phyloP scores from a whole-genome alignment of 2,797 vertebrate genomes.

The Rhinatrema bivittatum region DNA sequence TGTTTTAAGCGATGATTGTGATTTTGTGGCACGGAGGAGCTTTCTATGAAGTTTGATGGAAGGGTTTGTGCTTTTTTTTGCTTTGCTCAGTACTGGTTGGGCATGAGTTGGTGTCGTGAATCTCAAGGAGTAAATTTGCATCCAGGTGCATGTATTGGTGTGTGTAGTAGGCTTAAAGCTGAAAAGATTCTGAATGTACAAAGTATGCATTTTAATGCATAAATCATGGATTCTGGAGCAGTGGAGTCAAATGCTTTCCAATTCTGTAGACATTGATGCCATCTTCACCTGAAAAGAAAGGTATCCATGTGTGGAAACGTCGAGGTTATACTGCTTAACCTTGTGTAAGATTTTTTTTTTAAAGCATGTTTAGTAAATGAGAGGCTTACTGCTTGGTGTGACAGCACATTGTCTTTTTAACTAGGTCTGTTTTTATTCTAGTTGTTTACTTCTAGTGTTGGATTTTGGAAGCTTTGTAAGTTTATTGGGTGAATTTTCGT shows the following conservation, averaged over 20 bases:
- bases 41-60: slow-evolving; percentile 35
- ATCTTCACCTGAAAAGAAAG: slow-evolving; percentile 55
- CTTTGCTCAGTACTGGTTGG: slow-evolving; percentile 34
- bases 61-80: slow-evolving; percentile 58
- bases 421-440: slow-evolving; percentile 50
- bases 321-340: slow-evolving; percentile 83
- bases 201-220: slow-evolving; percentile 87
- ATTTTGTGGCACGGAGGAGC: slow-evolving; percentile 45
- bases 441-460: slow-evolving; percentile 38
- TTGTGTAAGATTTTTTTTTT: slow-evolving; percentile 56
- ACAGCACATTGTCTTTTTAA: slow-evolving; percentile 42
- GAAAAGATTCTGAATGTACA: slow-evolving; percentile 60
- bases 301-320: slow-evolving; percentile 47
- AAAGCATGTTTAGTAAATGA: slow-evolving; percentile 43
- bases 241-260: slow-evolving; percentile 20
- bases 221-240: slow-evolving; percentile 58
- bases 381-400: slow-evolving; percentile 41
- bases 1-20: slow-evolving; percentile 38
- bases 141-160: slow-evolving; percentile 30
- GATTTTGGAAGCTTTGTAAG: slow-evolving; percentile 26
- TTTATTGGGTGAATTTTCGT: not conserved
- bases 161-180: slow-evolving; percentile 47
- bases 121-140: slow-evolving; percentile 26
- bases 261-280: slow-evolving; percentile 24
- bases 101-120: slow-evolving; percentile 16